phyloP scores from a whole-genome alignment of 2,888 invertebrate species.

The Drosophila borealis region DNA sequence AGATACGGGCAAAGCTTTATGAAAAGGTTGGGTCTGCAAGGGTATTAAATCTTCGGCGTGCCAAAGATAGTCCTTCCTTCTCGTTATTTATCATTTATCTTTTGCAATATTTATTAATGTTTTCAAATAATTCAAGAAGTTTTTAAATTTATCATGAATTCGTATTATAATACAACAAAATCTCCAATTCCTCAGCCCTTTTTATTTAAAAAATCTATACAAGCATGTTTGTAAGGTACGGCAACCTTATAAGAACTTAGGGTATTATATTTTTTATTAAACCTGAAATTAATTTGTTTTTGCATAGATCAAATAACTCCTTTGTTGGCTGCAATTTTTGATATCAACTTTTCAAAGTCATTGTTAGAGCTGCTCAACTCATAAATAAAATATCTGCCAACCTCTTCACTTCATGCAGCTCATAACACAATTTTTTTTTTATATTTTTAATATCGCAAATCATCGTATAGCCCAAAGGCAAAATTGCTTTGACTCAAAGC shows the following conservation, averaged over 20 bases:
- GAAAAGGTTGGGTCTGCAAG: too few relatives aligned
- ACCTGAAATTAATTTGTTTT: neutral
- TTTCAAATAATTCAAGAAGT: too few relatives aligned
- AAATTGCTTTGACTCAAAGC: conserved; percentile 59
- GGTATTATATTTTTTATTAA: neutral
- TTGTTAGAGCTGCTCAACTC: conserved; percentile 5
- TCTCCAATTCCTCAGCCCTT: too few relatives aligned
- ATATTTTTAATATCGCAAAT: conserved; percentile 39
- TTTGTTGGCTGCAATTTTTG: neutral
- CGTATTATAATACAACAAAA: too few relatives aligned
- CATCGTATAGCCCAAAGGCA: conserved; percentile 18
- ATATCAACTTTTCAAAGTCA: neutral
- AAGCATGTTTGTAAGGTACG: too few relatives aligned
- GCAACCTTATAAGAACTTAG: neutral
- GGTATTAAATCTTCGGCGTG: too few relatives aligned
- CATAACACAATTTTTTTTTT: neutral
- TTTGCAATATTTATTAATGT: too few relatives aligned
- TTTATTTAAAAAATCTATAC: too few relatives aligned
- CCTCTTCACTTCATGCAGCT: conserved; percentile 16
- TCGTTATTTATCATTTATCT: too few relatives aligned
- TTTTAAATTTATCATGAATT: too few relatives aligned
- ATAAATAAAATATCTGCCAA: conserved; percentile 27
- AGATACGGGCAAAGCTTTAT: too few relatives aligned
- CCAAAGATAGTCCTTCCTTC: too few relatives aligned
- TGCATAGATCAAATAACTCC: neutral